Conservation (phyloP, 1,140 invertebrate species). For the Pseudobourletiella spinata region DNA sequence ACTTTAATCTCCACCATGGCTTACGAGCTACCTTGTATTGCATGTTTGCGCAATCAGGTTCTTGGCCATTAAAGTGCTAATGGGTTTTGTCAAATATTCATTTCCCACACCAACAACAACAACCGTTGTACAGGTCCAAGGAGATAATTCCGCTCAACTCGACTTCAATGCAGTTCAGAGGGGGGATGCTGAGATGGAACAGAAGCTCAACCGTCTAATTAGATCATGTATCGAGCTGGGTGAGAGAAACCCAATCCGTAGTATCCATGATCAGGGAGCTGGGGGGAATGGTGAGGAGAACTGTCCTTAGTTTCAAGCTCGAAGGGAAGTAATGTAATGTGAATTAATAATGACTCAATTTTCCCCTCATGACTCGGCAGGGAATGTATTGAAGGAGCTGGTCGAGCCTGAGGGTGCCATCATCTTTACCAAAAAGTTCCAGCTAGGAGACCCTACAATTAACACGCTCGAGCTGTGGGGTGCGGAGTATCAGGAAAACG, state of each 20-base stretch:
- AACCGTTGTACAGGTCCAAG: conserved; percentile 56
- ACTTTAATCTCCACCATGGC: no score
- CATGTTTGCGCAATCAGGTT: no score
- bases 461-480: conserved; percentile 92
- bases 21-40: no score
- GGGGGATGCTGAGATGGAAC: conserved; percentile 97
- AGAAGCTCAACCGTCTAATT: conserved; percentile 89
- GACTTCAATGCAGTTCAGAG: conserved; percentile 96
- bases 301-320: no score
- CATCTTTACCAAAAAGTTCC: conserved; percentile 77
- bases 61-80: no score
- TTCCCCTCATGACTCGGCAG: conserved; percentile 41
- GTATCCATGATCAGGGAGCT: conserved; percentile 93
- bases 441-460: conserved; percentile 88
- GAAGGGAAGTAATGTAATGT: no score
- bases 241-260: conserved; percentile 76
- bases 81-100: neutral
- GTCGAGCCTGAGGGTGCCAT: conserved; percentile 87
- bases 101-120: no score
- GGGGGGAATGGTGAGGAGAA: conserved; percentile 95
- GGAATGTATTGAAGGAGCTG: conserved; percentile 94
- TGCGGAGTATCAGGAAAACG: conserved; percentile 95
- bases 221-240: conserved; percentile 79
- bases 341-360: no score
- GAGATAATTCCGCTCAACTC: conserved; percentile 71